phyloP scores from a whole-genome alignment of 2,888 invertebrate species.

The Dusona sp. region DNA sequence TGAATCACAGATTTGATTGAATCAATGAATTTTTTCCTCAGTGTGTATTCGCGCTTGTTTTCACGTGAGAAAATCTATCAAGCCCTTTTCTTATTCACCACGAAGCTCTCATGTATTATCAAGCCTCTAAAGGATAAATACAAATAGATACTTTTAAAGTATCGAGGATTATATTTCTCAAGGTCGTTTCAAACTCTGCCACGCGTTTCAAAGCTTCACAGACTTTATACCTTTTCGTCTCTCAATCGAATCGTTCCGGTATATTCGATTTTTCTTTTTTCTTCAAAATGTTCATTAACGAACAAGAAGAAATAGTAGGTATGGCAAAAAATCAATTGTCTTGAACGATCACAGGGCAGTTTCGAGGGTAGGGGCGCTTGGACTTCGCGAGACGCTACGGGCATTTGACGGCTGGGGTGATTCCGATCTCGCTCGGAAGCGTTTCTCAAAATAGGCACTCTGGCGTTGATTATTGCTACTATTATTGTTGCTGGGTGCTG shows the following conservation, averaged over 20 bases:
- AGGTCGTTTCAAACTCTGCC: background rate
- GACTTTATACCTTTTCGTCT: background rate
- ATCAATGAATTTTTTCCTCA: too few species aligned
- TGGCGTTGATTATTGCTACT: slow-evolving; percentile 68
- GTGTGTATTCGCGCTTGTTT: background rate
- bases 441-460: slow-evolving; percentile 75
- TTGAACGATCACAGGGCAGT: slow-evolving; percentile 80
- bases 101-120: background rate
- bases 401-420: slow-evolving; percentile 79
- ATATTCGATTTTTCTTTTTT: background rate
- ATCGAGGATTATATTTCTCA: slow-evolving; percentile 8
- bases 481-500: slow-evolving; percentile 49
- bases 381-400: slow-evolving; percentile 80
- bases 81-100: background rate
- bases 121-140: slow-evolving; percentile 11
- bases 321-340: background rate
- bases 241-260: background rate
- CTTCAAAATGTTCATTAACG: background rate
- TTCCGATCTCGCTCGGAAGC: slow-evolving; percentile 82
- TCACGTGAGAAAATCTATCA: slow-evolving; percentile 1
- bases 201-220: background rate
- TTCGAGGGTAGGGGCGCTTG: slow-evolving; percentile 82
- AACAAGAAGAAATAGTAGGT: background rate
- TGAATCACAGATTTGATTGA: too few species aligned
- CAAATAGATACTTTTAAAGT: background rate